A percentile compares a stretch with the other conserved stretches of the same genome.
Conservation (phyloP, 2,888 invertebrate genomes). For the Amphipyra tragopoginis region DNA sequence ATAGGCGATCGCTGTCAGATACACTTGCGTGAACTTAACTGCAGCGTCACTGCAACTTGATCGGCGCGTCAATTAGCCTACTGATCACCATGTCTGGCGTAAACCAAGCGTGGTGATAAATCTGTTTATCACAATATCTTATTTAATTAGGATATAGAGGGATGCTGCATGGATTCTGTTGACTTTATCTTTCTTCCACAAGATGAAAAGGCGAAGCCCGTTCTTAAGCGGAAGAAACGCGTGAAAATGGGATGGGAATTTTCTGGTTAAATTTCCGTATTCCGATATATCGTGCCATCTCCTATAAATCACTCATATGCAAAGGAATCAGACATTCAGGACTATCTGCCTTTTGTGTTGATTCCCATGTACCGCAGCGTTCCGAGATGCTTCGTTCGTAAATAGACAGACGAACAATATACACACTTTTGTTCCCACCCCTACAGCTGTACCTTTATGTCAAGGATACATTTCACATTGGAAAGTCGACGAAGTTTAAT, state of each 20-base stretch:
- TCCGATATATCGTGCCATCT: neutral
- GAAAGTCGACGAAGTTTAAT: constrained; percentile 14
- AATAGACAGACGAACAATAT: constrained; percentile 16
- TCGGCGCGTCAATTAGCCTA: too few species aligned
- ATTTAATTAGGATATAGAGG: too few species aligned
- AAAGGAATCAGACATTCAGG: neutral
- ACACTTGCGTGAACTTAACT: too few species aligned
- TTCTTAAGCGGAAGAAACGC: too few species aligned
- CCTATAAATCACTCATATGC: constrained; percentile 6
- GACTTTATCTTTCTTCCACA: too few species aligned
- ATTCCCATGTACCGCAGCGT: constrained; percentile 4
- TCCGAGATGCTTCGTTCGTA: neutral
- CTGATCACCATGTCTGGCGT: too few species aligned
- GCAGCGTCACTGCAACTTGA: too few species aligned
- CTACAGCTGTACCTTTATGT: neutral
- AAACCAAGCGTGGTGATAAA: too few species aligned
- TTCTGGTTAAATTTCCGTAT: neutral
- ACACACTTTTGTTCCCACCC: constrained; percentile 1
- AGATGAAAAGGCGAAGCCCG: too few species aligned
- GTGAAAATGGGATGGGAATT: neutral
- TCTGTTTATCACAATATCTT: too few species aligned
- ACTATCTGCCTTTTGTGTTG: constrained; percentile 9
- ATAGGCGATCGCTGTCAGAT: too few species aligned
- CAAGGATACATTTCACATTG: constrained; percentile 18
- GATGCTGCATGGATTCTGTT: too few species aligned